Evolutionary conservation across 2,113 vertebrate genomes (phyloP).

Genomic region (Reinhardtius hippoglossoides): DNA sequence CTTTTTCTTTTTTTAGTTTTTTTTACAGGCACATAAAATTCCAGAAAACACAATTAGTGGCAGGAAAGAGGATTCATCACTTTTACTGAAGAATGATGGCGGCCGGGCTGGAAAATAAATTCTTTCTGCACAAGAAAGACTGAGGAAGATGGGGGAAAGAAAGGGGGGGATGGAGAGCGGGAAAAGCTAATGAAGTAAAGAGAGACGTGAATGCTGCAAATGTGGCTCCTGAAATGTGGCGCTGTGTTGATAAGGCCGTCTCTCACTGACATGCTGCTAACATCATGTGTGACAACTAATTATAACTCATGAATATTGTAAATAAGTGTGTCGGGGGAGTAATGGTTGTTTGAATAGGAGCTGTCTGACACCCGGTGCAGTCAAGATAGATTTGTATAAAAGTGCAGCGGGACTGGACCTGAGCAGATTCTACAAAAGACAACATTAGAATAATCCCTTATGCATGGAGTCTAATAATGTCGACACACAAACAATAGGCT

Average conservation of each 20-base stretch:
- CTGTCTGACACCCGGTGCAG: constrained; percentile 52
- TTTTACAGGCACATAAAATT: constrained; percentile 67
- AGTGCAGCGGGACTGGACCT: not conserved
- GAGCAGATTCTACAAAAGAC: not conserved
- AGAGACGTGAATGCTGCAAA: constrained; percentile 32
- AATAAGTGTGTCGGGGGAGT: constrained; percentile 58
- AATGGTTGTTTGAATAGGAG: constrained; percentile 57
- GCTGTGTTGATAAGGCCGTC: constrained; percentile 64
- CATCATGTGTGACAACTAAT: constrained; percentile 75
- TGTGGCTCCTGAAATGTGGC: constrained; percentile 47
- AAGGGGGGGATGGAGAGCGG: not conserved
- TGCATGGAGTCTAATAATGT: not conserved
- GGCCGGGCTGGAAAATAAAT: constrained; percentile 52
- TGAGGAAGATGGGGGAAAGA: not conserved
- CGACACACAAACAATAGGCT: not conserved
- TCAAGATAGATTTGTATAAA: constrained; percentile 31
- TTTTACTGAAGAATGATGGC: constrained; percentile 53
- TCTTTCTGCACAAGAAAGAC: constrained; percentile 60
- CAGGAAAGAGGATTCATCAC: constrained; percentile 57
- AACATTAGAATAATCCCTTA: not conserved
- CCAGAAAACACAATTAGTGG: constrained; percentile 69
- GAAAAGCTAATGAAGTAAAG: constrained; percentile 61
- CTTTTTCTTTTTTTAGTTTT: not conserved
- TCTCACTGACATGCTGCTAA: constrained; percentile 62
- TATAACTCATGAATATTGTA: constrained; percentile 74